Percentiles rank a stretch among this genome's conserved stretches.
These are phyloP conservation scores for Taxidea taxus DNA, from an alignment of 2,113 vertebrate genomes.

Conservation along the genomic window DNA sequence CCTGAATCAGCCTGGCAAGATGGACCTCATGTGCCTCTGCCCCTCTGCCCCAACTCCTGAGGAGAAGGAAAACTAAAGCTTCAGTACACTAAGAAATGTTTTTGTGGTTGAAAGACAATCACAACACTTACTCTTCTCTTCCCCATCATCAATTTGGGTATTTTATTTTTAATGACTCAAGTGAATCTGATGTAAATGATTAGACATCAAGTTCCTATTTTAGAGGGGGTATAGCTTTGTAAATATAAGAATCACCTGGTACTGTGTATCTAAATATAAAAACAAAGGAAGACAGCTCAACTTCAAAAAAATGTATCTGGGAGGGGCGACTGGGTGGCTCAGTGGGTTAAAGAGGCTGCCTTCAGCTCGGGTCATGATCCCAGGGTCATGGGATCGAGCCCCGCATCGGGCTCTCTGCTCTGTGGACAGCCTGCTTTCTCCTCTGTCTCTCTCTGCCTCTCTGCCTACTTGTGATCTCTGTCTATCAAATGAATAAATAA, in stretches of 20 bases:
- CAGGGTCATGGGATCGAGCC: too few relatives aligned
- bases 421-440: too few relatives aligned
- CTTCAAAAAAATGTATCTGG: background rate
- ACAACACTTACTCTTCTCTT: background rate
- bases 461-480: too few relatives aligned
- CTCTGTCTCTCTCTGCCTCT: too few relatives aligned
- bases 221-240: background rate
- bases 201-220: background rate
- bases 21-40: background rate
- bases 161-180: slow-evolving; percentile 38
- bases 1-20: slow-evolving; percentile 53
- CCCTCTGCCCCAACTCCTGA: background rate
- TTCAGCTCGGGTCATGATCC: too few relatives aligned
- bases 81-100: background rate
- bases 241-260: background rate
- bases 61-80: background rate
- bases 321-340: too few relatives aligned
- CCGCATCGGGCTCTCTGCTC: too few relatives aligned
- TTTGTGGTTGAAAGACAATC: background rate
- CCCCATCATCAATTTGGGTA: background rate
- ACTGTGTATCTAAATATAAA: slow-evolving; percentile 1
- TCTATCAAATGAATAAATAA: too few relatives aligned
- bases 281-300: background rate
- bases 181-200: background rate
- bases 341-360: too few relatives aligned